Evolutionary conservation across 2,888 invertebrate genomes (phyloP).

Genomic region (Nasonia oneida): DNA sequence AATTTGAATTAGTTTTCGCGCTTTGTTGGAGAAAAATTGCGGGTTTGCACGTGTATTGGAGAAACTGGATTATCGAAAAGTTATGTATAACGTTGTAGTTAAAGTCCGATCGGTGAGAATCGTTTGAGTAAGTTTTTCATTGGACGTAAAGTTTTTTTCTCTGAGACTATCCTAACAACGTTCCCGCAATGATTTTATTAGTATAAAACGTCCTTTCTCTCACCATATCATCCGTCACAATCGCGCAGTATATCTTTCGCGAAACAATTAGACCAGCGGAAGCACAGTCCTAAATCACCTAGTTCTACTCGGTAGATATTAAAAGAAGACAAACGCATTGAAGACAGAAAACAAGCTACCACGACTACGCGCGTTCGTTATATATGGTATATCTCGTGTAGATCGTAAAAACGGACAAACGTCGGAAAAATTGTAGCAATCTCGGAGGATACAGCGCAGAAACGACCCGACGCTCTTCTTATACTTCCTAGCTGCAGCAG

Average conservation of each 20-base stretch:
- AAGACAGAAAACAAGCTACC: conserved; percentile 28
- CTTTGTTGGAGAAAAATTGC: background rate
- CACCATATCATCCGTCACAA: background rate
- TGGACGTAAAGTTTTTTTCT: too few species aligned
- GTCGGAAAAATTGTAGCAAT: conserved; percentile 33
- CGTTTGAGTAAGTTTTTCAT: background rate
- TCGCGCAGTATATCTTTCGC: background rate
- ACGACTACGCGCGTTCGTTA: background rate
- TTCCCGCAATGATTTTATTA: too few species aligned
- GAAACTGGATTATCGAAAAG: background rate
- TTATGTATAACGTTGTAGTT: background rate
- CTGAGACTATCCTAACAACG: too few species aligned
- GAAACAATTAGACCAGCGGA: background rate
- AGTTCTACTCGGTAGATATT: background rate
- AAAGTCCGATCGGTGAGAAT: background rate
- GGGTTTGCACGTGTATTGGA: background rate
- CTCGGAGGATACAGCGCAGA: conserved; percentile 16
- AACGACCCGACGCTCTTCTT: background rate
- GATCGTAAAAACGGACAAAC: conserved; percentile 36
- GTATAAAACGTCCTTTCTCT: background rate
- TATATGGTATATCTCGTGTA: background rate
- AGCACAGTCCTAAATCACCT: conserved; percentile 9
- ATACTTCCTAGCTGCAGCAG: background rate
- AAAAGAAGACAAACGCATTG: conserved; percentile 7
- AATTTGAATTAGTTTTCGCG: background rate